phyloP scores from a whole-genome alignment of 2,797 vertebrate species.

The Fratercula arctica region DNA sequence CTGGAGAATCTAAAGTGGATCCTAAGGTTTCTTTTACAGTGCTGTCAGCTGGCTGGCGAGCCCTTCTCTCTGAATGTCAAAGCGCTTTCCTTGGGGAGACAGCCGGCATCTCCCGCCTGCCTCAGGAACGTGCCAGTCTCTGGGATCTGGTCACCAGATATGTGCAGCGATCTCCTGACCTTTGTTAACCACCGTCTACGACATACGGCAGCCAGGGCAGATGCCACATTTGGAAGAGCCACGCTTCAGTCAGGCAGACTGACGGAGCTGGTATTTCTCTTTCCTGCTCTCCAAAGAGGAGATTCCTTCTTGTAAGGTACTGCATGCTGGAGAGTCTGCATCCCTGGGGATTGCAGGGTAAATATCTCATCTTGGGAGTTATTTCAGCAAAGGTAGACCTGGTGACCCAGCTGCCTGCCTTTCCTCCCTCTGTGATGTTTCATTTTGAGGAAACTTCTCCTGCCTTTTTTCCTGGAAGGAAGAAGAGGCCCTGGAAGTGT shows the following conservation, averaged over 20 bases:
- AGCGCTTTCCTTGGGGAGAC: neutral
- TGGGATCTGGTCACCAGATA: neutral
- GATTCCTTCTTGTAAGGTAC: neutral
- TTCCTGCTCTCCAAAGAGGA: neutral
- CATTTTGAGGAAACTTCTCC: neutral
- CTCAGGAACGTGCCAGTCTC: neutral
- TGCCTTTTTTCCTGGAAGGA: neutral
- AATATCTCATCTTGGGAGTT: neutral
- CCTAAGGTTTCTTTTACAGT: neutral
- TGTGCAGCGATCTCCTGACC: neutral
- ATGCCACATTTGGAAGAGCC: neutral
- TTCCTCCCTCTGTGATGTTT: neutral
- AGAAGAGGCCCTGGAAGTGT: too few relatives aligned
- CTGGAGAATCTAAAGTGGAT: neutral
- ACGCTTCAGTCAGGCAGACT: neutral
- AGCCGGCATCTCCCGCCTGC: neutral
- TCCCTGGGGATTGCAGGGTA: neutral
- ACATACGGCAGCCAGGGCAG: neutral
- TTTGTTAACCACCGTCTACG: neutral
- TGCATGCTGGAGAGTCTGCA: neutral
- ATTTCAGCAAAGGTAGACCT: neutral
- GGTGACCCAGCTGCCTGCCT: neutral
- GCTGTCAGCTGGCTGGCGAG: neutral
- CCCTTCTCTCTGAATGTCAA: neutral
- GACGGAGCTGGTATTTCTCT: neutral